Base-by-base conservation (phyloP, 1,140 invertebrate species). In the Drosophila eugracilis region DNA sequence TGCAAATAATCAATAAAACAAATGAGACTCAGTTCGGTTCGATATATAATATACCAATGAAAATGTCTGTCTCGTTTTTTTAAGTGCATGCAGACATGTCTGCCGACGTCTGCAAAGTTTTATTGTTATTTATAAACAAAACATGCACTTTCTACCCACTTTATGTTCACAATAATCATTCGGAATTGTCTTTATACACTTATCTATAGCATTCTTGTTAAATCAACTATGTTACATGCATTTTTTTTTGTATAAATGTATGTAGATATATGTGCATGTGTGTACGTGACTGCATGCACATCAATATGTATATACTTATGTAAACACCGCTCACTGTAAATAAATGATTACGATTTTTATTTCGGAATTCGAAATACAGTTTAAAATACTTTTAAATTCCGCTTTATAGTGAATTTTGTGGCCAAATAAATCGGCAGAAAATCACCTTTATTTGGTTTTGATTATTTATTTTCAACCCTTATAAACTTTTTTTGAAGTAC, bases 261-360 rank as follows among this genome's bases (percentile, higher is more conserved):
- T 44, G 22, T 45, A 63, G 19, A 2, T n/a, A 22, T 44, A 17
- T 28, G 41, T 28, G 42, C 44, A 44, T 21, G 41, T 62, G 60
- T 62, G 41, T 65, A 65, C 60, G 60, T 65, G 60, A 65, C 59
- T 63, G 53, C 52, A 63, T 21, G 36, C 52, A 22, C 17, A 48
- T 28, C 15, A 10, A 3, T 15, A 34, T 50, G 26, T 30, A 34
- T 52, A 36, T 52, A 22, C 28, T 49, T 34, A 65, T 42, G 65
- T 65, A 69, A 69, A 52, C 50, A 65, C 37, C 45, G 47, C 48
- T 49, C 28, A 65, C 60, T 58, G 34, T 41, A 39, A 24, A 12
- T 32, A 57, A 24, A 22, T 12, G 1, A 9, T 32, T 49, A 30
- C 3, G 2, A 26, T 32, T 42, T 22, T 2, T 0, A 41, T 17